Conservation (phyloP, 2,113 vertebrate genomes). For the Lipophrys pholis region DNA sequence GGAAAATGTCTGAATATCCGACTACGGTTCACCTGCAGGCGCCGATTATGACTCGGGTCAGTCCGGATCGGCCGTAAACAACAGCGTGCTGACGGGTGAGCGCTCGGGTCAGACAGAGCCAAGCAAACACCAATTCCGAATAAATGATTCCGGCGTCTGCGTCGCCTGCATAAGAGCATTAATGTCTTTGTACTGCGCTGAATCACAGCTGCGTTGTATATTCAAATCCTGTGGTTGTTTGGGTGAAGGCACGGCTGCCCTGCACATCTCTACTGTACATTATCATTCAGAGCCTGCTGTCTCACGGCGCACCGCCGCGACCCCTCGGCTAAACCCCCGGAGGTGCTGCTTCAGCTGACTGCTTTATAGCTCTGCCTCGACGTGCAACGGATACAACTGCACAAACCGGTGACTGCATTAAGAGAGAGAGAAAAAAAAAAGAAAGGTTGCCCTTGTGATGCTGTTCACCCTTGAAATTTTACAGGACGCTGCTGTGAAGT, state of each 20-base stretch:
- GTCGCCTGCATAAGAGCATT: no score
- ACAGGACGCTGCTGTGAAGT: constrained; percentile 40
- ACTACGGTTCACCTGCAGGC: no score
- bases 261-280: not conserved
- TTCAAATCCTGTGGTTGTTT: not conserved
- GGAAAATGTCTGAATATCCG: no score
- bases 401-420: constrained; percentile 13
- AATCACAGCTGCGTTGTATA: no score
- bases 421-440: no score
- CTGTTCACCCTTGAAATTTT: constrained; percentile 48
- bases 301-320: no score
- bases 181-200: no score
- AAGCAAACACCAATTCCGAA: not conserved
- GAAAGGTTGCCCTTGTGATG: constrained; percentile 27
- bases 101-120: not conserved
- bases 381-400: constrained; percentile 10
- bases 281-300: constrained; percentile 7
- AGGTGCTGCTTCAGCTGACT: no score
- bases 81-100: not conserved
- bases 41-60: not conserved
- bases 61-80: not conserved
- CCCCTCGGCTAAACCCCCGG: not conserved
- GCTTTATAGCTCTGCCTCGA: constrained; percentile 20
- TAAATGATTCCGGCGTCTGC: no score
- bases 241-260: not conserved